Conservation (phyloP, 2,888 invertebrate genomes). For the Sphaerophoria taeniata region DNA sequence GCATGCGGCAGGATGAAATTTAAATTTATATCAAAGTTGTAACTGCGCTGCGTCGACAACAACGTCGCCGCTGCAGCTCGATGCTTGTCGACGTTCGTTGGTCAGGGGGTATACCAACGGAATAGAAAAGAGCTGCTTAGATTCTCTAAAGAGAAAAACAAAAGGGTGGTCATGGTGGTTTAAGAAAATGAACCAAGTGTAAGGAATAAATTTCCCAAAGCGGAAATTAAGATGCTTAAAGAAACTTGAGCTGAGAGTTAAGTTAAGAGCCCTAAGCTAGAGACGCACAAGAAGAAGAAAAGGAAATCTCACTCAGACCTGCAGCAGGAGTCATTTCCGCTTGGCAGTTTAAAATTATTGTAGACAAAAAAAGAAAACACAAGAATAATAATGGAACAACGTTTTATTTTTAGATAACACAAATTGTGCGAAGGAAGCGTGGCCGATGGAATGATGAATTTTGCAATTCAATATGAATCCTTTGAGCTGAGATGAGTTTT, state of each 20-base stretch:
- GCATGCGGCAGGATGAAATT: slow-evolving; percentile 55
- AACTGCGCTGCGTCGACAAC: not conserved
- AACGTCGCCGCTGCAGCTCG: not conserved
- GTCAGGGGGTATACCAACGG: not conserved
- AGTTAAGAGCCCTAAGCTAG: no score
- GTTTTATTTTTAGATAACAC: no score
- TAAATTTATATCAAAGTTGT: slow-evolving; percentile 68
- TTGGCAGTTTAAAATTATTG: slow-evolving; percentile 50
- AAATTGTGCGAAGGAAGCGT: no score
- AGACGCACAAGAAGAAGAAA: slow-evolving; percentile 10
- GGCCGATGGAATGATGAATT: no score
- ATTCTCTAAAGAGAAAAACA: not conserved
- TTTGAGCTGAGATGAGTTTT: no score
- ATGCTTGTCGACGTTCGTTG: not conserved
- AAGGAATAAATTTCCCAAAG: slow-evolving; percentile 59
- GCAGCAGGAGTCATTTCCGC: slow-evolving; percentile 69
- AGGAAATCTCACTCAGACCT: slow-evolving; percentile 67
- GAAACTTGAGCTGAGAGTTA: slow-evolving; percentile 49
- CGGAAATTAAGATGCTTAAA: slow-evolving; percentile 73
- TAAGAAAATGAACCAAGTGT: slow-evolving; percentile 24
- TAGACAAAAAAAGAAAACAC: slow-evolving; percentile 32
- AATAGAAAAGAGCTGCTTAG: no score
- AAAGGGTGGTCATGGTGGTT: not conserved
- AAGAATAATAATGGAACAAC: slow-evolving; percentile 61
- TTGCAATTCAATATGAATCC: no score